Conservation (phyloP, 2,888 invertebrate genomes). For the Chironomus riparius region DNA sequence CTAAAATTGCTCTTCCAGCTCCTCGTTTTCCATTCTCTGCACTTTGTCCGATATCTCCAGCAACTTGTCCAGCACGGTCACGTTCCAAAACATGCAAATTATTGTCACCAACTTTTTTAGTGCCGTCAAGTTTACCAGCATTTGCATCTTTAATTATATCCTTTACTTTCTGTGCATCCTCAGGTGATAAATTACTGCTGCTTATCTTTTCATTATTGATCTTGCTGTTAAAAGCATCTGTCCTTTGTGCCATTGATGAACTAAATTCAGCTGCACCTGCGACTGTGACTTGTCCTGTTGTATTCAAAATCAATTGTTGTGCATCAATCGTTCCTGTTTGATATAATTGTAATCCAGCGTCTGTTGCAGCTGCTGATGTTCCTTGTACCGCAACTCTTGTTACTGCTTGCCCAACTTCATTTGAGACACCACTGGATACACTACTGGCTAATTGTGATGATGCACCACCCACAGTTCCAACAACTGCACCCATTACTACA, state of each 20-base stretch:
- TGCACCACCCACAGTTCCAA: neutral
- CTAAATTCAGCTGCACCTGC: neutral
- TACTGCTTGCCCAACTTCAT: neutral
- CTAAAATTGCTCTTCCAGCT: neutral
- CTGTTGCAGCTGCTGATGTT: neutral
- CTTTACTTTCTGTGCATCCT: neutral
- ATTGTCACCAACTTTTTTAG: neutral
- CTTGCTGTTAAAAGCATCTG: neutral
- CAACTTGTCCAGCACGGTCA: neutral
- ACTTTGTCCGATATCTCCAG: neutral
- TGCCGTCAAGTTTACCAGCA: neutral
- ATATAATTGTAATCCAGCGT: neutral
- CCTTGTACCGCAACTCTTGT: neutral
- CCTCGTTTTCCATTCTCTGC: neutral
- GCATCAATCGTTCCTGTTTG: neutral
- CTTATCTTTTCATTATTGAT: neutral
- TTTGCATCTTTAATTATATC: neutral
- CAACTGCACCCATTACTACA: neutral
- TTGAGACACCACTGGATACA: neutral
- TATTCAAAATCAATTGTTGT: neutral
- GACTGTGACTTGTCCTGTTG: neutral
- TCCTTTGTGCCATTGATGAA: neutral
- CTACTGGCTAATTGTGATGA: neutral
- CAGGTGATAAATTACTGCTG: neutral
- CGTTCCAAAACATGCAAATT: neutral